Evolutionary conservation across 2,113 vertebrate species (phyloP).

Genomic region (Diphyllodes magnificus): DNA sequence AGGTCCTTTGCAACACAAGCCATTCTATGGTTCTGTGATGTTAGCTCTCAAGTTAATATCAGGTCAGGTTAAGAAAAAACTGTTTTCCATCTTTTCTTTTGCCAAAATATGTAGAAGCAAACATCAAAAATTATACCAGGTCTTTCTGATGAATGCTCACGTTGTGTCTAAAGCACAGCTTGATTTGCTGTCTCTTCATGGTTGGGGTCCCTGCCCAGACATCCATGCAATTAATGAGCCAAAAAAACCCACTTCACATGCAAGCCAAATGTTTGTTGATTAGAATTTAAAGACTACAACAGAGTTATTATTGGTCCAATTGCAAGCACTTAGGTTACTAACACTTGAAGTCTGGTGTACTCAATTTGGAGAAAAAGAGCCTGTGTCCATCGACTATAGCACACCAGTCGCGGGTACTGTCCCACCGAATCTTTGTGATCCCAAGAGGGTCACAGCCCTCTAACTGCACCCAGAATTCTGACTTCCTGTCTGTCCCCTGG

Average conservation of each 20-base stretch:
- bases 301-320: background rate
- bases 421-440: background rate
- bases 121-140: background rate
- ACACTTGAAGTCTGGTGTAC: background rate
- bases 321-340: accelerated
- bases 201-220: background rate
- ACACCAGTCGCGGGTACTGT: accelerated
- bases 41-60: background rate
- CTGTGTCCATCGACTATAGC: accelerated
- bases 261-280: background rate
- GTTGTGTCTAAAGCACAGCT: background rate
- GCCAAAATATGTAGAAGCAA: background rate
- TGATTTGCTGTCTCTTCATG: background rate
- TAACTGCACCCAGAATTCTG: background rate
- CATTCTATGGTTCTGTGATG: background rate
- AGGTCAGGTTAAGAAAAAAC: background rate
- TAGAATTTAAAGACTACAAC: background rate
- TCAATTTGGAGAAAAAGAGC: background rate
- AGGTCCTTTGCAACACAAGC: background rate
- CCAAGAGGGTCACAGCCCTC: too few relatives aligned
- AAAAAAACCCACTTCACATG: background rate
- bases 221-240: background rate
- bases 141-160: background rate
- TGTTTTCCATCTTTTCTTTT: background rate
- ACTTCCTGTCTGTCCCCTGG: accelerated